phyloP scores from a whole-genome alignment of 2,113 vertebrate genomes.

The Tragelaphus buxtoni region DNA sequence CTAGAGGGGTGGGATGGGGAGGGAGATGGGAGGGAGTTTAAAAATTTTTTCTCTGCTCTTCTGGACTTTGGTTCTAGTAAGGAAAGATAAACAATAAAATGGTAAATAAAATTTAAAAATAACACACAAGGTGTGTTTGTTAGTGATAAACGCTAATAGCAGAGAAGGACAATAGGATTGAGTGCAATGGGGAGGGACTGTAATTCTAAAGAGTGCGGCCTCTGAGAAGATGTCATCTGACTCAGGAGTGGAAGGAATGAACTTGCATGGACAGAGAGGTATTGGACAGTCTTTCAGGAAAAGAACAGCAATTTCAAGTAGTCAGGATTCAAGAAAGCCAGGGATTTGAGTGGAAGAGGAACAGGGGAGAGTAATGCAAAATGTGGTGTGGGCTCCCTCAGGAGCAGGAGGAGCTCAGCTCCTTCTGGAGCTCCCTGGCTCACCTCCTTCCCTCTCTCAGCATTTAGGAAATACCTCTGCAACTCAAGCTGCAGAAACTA shows the following conservation, averaged over 20 bases:
- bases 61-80: not conserved
- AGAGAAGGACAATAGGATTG: not conserved
- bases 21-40: not conserved
- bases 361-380: not conserved
- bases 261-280: not conserved
- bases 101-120: not conserved
- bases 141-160: not conserved
- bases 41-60: not conserved
- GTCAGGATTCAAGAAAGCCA: not conserved
- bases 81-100: not conserved
- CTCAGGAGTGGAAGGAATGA: not conserved
- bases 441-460: not conserved
- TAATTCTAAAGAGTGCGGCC: not conserved
- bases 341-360: not conserved
- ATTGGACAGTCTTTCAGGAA: not conserved
- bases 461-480: not conserved
- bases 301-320: not conserved
- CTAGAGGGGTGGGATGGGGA: not conserved
- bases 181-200: not conserved
- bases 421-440: not conserved
- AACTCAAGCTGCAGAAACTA: not conserved
- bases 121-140: not conserved
- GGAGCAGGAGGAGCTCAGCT: not conserved
- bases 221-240: not conserved
- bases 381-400: not conserved